A percentile compares a stretch with the other conserved stretches of the same genome.
phyloP scores from a whole-genome alignment of 1,140 invertebrate species.

The Musca domestica region DNA sequence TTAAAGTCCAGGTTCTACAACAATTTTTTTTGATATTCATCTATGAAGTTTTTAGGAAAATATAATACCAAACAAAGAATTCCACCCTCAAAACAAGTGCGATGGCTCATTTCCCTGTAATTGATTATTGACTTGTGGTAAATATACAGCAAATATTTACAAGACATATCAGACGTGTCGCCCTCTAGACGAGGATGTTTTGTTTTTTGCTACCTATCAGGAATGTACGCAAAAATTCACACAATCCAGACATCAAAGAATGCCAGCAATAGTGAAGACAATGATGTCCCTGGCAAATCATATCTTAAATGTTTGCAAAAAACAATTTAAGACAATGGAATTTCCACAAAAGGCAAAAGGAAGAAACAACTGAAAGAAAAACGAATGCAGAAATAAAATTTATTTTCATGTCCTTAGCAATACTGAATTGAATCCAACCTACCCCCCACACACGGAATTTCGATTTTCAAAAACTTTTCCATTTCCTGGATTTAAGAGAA shows the following conservation, averaged over 20 bases:
- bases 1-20: too few relatives aligned
- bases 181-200: too few relatives aligned
- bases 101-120: constrained; percentile 4
- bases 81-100: background rate
- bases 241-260: constrained; percentile 1
- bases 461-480: background rate
- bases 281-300: background rate
- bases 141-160: background rate
- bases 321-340: background rate
- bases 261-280: background rate
- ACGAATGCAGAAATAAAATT: background rate
- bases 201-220: too few relatives aligned
- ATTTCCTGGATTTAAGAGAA: too few relatives aligned
- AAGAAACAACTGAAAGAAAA: background rate
- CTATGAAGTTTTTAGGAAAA: too few relatives aligned
- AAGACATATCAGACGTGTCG: background rate
- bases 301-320: background rate
- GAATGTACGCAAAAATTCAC: too few relatives aligned
- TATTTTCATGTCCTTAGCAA: background rate
- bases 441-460: background rate
- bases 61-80: too few relatives aligned
- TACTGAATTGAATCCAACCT: background rate
- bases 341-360: background rate
- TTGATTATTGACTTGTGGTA: constrained; percentile 8
- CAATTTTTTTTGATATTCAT: too few relatives aligned